Percentiles rank a stretch among this genome's conserved stretches.
Evolutionary conservation across 2,113 vertebrate species (phyloP).

Genomic region (Otus sunia): DNA sequence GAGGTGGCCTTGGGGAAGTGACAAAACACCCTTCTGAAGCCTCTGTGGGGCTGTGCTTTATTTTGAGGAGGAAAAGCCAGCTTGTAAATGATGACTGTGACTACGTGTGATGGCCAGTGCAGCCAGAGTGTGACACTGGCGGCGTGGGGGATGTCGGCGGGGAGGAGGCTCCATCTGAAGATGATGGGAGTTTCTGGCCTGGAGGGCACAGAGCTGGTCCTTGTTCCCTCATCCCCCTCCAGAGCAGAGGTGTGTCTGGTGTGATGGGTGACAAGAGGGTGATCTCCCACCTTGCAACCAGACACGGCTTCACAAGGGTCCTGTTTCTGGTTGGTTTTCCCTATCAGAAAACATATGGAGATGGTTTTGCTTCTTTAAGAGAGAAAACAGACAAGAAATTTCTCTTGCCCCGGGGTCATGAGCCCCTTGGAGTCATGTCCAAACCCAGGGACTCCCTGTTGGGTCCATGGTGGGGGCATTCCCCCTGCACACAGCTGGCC

Average conservation of each 20-base stretch:
- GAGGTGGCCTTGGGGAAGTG: neutral
- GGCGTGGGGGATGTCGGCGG: fast-evolving
- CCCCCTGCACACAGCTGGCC: neutral
- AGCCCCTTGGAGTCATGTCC: neutral
- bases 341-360: neutral
- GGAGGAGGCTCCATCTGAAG: fast-evolving
- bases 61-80: neutral
- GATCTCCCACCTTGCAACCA: neutral
- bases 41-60: neutral
- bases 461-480: neutral
- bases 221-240: fast-evolving
- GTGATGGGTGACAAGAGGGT: fast-evolving
- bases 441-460: neutral
- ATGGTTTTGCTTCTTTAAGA: neutral
- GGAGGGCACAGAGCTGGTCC: neutral
- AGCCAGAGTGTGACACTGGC: neutral
- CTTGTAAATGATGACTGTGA: neutral
- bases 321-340: neutral
- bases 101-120: fast-evolving
- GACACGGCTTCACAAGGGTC: fast-evolving
- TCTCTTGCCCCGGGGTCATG: fast-evolving
- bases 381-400: neutral
- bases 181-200: neutral
- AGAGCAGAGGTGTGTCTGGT: neutral
- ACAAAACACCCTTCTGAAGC: neutral